A percentile compares a stretch with the other conserved stretches of the same genome.
phyloP scores from a whole-genome alignment of 2,113 vertebrate species.

The Suncus etruscus region DNA sequence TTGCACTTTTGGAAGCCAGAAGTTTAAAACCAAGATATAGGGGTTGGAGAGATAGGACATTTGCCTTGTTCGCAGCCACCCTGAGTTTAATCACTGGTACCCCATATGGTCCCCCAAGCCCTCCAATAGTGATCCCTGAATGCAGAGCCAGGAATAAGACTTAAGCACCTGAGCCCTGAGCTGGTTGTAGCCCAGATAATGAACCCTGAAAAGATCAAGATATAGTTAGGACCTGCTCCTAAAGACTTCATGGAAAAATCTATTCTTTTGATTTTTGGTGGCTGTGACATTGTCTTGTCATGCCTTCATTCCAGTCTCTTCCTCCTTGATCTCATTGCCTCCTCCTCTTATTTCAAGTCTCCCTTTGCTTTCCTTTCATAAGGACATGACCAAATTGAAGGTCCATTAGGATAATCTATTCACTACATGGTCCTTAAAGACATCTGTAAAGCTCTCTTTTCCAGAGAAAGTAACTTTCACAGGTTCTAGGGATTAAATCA shows the following conservation, averaged over 20 bases:
- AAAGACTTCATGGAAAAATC: background rate
- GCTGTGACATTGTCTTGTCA: background rate
- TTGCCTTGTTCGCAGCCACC: too few species aligned
- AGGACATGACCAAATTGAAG: conserved; percentile 10
- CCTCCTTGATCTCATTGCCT: background rate
- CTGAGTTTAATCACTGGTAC: too few species aligned
- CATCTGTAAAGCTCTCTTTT: conserved; percentile 2
- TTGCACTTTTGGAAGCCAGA: conserved; percentile 6
- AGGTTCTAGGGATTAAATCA: background rate
- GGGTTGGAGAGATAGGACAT: too few species aligned
- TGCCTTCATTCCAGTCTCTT: background rate
- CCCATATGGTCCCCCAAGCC: too few species aligned
- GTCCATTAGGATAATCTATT: background rate
- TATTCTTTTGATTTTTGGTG: background rate
- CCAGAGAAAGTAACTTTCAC: background rate
- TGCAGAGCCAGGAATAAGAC: too few species aligned
- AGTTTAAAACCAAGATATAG: conserved; percentile 4
- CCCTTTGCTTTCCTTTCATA: conserved; percentile 22
- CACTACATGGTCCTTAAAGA: too few species aligned
- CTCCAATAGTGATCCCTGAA: too few species aligned
- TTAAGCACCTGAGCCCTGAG: too few species aligned
- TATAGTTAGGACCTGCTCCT: background rate
- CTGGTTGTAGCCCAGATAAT: too few species aligned
- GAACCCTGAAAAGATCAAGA: background rate
- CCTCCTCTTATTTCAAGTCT: background rate